phyloP scores from a whole-genome alignment of 2,797 vertebrate species.

The Halcyon leucocephala region DNA sequence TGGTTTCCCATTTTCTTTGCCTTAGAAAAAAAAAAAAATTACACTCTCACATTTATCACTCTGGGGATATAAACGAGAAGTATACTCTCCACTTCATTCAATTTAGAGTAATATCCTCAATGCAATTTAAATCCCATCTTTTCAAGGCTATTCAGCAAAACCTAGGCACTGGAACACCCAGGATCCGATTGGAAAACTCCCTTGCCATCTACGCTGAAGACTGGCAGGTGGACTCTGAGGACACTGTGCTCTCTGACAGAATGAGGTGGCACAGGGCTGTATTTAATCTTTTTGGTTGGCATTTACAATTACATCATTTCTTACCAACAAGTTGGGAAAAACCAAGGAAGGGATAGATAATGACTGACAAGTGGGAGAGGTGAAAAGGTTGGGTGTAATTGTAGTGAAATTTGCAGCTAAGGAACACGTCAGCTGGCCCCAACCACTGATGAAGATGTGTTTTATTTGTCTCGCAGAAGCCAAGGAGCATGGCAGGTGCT shows the following conservation, averaged over 20 bases:
- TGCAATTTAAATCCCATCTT: constrained; percentile 73
- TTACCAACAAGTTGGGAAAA: neutral
- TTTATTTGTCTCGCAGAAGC: neutral
- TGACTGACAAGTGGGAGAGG: neutral
- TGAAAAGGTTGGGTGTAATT: neutral
- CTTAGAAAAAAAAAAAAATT: constrained; percentile 68
- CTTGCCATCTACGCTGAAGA: neutral
- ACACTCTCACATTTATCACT: constrained; percentile 75
- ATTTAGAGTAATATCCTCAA: constrained; percentile 72
- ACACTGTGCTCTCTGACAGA: neutral
- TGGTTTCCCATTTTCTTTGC: constrained; percentile 79
- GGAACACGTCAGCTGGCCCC: neutral
- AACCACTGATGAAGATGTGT: neutral
- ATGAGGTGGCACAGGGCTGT: neutral
- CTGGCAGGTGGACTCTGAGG: neutral
- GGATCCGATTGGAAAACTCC: neutral
- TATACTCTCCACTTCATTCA: constrained; percentile 72
- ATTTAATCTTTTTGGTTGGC: neutral
- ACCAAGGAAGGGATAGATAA: neutral
- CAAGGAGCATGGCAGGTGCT: neutral
- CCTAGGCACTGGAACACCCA: neutral
- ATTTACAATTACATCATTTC: neutral
- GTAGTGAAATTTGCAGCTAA: neutral
- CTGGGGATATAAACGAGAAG: constrained; percentile 63
- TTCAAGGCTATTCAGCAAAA: constrained; percentile 59